These are phyloP conservation scores for Leiothrix lutea DNA, from an alignment of 2,113 vertebrate species.

Conservation along the genomic window DNA sequence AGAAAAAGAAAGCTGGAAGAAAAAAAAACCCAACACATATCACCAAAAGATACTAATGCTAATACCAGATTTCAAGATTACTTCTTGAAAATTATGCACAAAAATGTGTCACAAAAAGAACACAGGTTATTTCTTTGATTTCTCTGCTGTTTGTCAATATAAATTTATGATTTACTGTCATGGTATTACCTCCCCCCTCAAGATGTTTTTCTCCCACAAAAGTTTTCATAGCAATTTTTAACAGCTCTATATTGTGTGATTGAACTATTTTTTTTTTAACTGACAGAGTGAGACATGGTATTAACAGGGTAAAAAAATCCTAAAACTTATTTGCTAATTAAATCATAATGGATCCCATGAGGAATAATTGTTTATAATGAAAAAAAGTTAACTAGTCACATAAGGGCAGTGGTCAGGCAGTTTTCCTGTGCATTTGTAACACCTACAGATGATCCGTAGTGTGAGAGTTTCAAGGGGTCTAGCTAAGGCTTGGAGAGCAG, in stretches of 20 bases:
- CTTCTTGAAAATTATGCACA: background rate
- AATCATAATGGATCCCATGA: background rate
- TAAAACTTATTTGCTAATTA: background rate
- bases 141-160: background rate
- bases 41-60: background rate
- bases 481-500: background rate
- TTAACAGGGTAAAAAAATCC: background rate
- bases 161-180: background rate
- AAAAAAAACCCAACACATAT: accelerated
- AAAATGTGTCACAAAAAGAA: background rate
- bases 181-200: background rate
- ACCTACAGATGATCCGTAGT: background rate
- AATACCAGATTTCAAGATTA: background rate
- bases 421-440: background rate
- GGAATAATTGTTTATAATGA: background rate
- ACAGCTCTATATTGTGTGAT: background rate
- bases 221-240: background rate
- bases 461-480: background rate
- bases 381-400: background rate
- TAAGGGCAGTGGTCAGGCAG: background rate
- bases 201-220: background rate
- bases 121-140: background rate
- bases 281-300: background rate
- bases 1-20: background rate
- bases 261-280: background rate